These are phyloP conservation scores for Nomada fabriciana DNA, from an alignment of 2,888 invertebrate species.

Conservation along the genomic window DNA sequence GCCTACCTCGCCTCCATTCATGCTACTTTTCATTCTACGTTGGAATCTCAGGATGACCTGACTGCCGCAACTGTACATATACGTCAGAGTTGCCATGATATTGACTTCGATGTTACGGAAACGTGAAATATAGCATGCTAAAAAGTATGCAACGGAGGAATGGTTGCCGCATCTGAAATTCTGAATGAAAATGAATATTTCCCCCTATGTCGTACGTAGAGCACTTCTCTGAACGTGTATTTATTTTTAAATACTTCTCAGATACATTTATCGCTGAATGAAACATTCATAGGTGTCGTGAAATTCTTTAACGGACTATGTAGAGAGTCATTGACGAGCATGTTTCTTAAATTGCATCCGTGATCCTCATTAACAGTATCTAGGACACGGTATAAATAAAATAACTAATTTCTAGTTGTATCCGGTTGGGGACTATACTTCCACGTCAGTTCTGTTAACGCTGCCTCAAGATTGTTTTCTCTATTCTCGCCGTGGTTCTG, in stretches of 20 bases:
- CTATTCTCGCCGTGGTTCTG: slow-evolving; percentile 5
- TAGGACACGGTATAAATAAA: not conserved
- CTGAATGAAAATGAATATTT: not conserved
- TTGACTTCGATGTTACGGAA: slow-evolving; percentile 54
- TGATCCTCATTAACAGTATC: not conserved
- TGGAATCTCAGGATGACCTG: slow-evolving; percentile 62
- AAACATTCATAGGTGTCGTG: not conserved
- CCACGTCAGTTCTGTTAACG: not conserved
- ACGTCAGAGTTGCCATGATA: slow-evolving; percentile 44
- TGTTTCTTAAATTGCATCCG: not conserved
- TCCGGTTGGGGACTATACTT: slow-evolving; percentile 22
- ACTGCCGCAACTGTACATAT: slow-evolving; percentile 37
- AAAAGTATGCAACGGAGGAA: not conserved
- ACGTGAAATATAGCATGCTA: slow-evolving; percentile 15
- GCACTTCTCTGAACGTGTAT: not conserved
- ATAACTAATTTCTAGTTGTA: slow-evolving; percentile 21
- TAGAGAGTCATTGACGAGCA: not conserved
- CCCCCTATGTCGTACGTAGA: not conserved
- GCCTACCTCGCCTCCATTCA: slow-evolving; percentile 74
- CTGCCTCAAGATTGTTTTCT: not conserved
- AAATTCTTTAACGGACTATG: not conserved
- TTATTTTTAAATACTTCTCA: not conserved
- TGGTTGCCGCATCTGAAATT: not conserved
- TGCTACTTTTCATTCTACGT: slow-evolving; percentile 62
- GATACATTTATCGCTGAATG: not conserved